A percentile compares a stretch with the other conserved stretches of the same genome.
Evolutionary conservation across 2,888 invertebrate species (phyloP).

Genomic region (Pterostichus niger): DNA sequence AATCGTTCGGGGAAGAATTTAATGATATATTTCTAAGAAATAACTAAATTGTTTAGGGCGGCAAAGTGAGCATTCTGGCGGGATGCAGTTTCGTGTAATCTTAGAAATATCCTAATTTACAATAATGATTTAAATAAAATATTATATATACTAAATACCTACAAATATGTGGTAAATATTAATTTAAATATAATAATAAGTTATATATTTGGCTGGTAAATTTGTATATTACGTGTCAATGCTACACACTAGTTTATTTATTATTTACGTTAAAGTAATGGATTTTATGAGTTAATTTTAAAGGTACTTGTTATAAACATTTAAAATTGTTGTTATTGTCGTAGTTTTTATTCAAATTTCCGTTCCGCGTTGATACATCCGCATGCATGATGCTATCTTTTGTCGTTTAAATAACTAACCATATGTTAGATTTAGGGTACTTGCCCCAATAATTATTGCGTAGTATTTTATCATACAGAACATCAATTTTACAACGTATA

Average conservation of each 20-base stretch:
- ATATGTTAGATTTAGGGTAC: background rate
- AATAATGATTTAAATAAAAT: background rate
- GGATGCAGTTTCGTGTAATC: constrained; percentile 11
- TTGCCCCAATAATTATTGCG: background rate
- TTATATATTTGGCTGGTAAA: too few relatives aligned
- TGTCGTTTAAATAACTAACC: background rate
- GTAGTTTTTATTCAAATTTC: too few relatives aligned
- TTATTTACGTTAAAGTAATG: too few relatives aligned
- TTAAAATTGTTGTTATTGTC: too few relatives aligned
- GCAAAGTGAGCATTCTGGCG: constrained; percentile 48
- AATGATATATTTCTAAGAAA: background rate
- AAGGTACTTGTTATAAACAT: too few relatives aligned
- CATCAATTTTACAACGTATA: background rate
- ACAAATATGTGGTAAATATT: too few relatives aligned
- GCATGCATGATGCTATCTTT: too few relatives aligned
- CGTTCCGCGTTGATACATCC: too few relatives aligned
- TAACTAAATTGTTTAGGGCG: constrained; percentile 10
- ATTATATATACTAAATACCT: background rate
- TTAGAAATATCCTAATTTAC: background rate
- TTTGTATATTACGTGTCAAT: too few relatives aligned
- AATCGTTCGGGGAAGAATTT: background rate
- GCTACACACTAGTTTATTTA: too few relatives aligned
- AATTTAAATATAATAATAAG: too few relatives aligned
- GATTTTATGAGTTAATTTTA: too few relatives aligned
- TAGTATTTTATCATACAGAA: background rate